Conservation (phyloP, 2,797 vertebrate species). For the Sebastes ruberrimus region DNA sequence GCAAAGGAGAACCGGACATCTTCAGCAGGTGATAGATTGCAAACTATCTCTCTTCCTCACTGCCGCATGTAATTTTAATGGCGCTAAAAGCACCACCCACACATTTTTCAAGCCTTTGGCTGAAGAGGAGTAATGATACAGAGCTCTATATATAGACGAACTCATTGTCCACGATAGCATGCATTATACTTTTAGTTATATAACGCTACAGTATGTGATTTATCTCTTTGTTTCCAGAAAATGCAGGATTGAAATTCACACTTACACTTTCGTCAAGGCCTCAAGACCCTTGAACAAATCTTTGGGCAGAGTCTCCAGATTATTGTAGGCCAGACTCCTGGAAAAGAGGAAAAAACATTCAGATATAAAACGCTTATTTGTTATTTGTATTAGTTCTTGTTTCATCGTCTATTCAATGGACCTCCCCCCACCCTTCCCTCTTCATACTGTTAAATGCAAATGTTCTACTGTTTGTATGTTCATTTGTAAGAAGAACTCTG, state of each 20-base stretch:
- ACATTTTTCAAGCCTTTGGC: constrained; percentile 59
- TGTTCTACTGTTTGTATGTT: not conserved
- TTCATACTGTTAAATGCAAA: not conserved
- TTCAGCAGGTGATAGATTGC: constrained; percentile 51
- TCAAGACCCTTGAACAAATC: constrained; percentile 97
- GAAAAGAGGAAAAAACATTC: constrained; percentile 27
- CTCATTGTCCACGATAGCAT: constrained; percentile 25
- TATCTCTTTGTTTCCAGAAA: not conserved
- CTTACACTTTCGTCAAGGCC: constrained; percentile 97
- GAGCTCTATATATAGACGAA: constrained; percentile 63
- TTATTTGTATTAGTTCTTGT: too few relatives aligned
- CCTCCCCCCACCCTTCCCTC: too few relatives aligned
- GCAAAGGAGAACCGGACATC: constrained; percentile 10
- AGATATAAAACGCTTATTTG: not conserved
- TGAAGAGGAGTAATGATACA: constrained; percentile 63
- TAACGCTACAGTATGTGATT: not conserved
- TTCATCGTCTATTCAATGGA: not conserved
- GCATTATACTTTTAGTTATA: constrained; percentile 4
- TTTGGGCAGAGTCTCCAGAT: constrained; percentile 94
- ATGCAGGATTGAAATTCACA: constrained; percentile 39
- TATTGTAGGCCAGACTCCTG: constrained; percentile 98
- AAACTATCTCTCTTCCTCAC: constrained; percentile 28
- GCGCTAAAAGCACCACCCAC: constrained; percentile 68
- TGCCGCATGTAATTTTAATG: constrained; percentile 69
- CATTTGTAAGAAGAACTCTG: not conserved